Base-by-base conservation (phyloP, 2,888 invertebrate genomes). In the Drosophila helvetica region DNA sequence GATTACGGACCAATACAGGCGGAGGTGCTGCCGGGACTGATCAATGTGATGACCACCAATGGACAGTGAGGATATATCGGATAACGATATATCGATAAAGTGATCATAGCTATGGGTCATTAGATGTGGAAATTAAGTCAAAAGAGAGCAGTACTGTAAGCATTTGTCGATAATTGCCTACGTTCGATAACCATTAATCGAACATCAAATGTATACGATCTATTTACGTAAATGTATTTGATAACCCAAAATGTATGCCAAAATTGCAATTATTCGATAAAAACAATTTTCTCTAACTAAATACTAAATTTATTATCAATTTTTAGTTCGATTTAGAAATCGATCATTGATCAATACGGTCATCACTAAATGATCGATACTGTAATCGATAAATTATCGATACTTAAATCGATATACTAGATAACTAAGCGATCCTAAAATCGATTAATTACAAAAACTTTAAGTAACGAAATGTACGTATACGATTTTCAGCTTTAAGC, bases 1-100 rank as follows among this genome's bases (percentile, higher is more conserved):
- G 96, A 96, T 67, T 96, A 96, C 88, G 97, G 97, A 0, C 95
- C 97, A 2, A 94, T 98, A 59, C 98, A 98, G 92, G 98, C 96
- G 0, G 96, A 97, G 92, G 94, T 98, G 86, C 95, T 96, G 89
- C 95, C 96, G 17, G 95, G 95, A 59, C 92, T 96, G 85, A 94
- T 95, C 10, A 94, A 94, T 80, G 93, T 96, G 47, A 93, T 96
- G 93, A 95, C 86, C 58, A 88, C 76, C 18, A 80, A 67, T 95
- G 90, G 96, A 95, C 60, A 89, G 79, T 55, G 50, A 30, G 33
- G 33, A 27, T 1, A 8, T 15, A 33, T 12, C 33, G 25, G 25
- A 25, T 6, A 6, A 15, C 15, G 38, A 38, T 7, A n/a, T n/a
- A n/a, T 38, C 38, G 38, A 38, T n/a, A 0, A 38, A 38, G 7